Evolutionary conservation across 2,797 vertebrate genomes (phyloP).

Genomic region (Phalloptychus januarius): DNA sequence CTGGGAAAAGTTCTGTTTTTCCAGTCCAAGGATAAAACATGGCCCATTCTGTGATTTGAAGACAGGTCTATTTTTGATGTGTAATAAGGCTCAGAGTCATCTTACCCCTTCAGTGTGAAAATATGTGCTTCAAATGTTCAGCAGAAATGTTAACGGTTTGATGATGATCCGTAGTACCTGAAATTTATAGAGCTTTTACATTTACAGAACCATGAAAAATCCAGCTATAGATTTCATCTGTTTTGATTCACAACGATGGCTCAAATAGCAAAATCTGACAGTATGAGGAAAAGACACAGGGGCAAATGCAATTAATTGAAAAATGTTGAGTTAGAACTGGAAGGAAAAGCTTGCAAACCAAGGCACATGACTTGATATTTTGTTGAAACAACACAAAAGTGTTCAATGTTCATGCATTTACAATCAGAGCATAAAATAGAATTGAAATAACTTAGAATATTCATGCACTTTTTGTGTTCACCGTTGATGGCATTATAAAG

Average conservation of each 20-base stretch:
- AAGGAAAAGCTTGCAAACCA: not conserved
- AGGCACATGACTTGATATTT: not conserved
- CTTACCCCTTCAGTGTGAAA: constrained; percentile 3
- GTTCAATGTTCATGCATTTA: not conserved
- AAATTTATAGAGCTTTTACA: not conserved
- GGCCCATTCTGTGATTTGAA: constrained; percentile 31
- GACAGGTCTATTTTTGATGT: not conserved
- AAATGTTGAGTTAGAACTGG: not conserved
- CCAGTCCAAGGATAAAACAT: constrained; percentile 20
- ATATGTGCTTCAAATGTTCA: not conserved
- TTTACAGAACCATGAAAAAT: not conserved
- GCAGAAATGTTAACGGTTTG: not conserved
- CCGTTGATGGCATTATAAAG: not conserved
- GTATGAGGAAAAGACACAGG: too few species aligned
- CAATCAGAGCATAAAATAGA: not conserved
- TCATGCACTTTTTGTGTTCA: not conserved
- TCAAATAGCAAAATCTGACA: not conserved
- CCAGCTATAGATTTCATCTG: not conserved
- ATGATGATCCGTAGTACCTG: constrained; percentile 11
- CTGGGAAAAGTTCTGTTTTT: constrained; percentile 34
- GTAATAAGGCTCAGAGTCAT: constrained; percentile 7
- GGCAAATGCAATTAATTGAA: not conserved
- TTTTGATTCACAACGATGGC: not conserved
- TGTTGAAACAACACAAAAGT: not conserved
- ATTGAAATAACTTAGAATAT: not conserved